A percentile compares a stretch with the other conserved stretches of the same genome.
Evolutionary conservation across 2,888 invertebrate species (phyloP).

Genomic region (Lithosia quadra): DNA sequence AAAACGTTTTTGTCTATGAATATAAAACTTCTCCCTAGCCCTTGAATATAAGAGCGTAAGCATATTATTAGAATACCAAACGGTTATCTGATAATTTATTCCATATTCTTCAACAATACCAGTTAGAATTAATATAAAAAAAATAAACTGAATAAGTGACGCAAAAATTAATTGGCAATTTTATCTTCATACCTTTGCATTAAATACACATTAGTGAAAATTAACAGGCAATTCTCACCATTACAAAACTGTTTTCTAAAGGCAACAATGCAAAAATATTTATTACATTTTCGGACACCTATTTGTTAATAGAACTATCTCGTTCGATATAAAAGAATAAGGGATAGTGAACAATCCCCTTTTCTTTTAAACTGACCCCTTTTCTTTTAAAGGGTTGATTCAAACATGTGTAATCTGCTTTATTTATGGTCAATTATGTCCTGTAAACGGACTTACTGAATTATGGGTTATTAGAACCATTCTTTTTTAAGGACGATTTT

Average conservation of each 20-base stretch:
- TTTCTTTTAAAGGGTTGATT: conserved; percentile 65
- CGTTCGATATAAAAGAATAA: conserved; percentile 27
- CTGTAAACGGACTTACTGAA: conserved; percentile 68
- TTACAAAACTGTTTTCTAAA: conserved; percentile 34
- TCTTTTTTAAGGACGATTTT: conserved; percentile 63
- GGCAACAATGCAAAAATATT: conserved; percentile 45
- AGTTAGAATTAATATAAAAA: not conserved
- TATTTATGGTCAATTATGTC: conserved; percentile 86
- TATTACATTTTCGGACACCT: conserved; percentile 46
- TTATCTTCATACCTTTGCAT: conserved; percentile 28
- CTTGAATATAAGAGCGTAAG: not conserved
- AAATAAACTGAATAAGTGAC: conserved; percentile 7
- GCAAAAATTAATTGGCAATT: conserved; percentile 22
- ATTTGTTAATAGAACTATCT: conserved; percentile 56
- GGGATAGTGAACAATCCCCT: conserved; percentile 48
- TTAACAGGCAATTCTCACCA: conserved; percentile 29
- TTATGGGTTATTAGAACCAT: conserved; percentile 71
- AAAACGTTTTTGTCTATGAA: too few relatives aligned
- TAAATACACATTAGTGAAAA: conserved; percentile 34
- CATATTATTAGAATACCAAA: not conserved
- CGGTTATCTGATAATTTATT: not conserved
- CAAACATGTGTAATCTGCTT: conserved; percentile 80
- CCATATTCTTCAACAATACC: not conserved
- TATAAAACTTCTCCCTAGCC: not conserved
- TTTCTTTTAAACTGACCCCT: conserved; percentile 58